Evolutionary conservation across 2,888 invertebrate genomes (phyloP).

Genomic region (Andrena marginata): DNA sequence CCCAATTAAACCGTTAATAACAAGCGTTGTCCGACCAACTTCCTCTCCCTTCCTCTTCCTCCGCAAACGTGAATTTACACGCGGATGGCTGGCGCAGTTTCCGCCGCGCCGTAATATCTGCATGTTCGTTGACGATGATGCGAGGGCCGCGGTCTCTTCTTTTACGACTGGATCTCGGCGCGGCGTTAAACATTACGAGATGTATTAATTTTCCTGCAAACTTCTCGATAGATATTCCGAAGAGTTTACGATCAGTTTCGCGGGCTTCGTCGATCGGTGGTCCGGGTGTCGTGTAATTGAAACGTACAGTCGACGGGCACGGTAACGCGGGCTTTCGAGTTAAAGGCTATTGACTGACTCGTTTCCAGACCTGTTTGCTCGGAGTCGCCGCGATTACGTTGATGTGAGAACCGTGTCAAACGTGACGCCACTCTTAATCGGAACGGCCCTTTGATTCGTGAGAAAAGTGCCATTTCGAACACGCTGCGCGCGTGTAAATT

Average conservation of each 20-base stretch:
- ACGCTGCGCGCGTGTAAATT: constrained; percentile 65
- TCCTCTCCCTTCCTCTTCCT: constrained; percentile 38
- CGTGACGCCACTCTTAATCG: constrained; percentile 66
- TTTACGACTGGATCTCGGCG: not conserved
- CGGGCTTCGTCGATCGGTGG: not conserved
- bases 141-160: not conserved
- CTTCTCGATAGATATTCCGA: not conserved
- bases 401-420: constrained; percentile 63
- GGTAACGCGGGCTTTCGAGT: not conserved
- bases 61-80: constrained; percentile 53
- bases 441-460: constrained; percentile 63
- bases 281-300: not conserved
- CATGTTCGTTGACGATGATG: constrained; percentile 22
- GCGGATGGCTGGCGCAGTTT: constrained; percentile 29
- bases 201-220: not conserved
- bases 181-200: not conserved
- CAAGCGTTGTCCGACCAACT: constrained; percentile 68
- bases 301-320: not conserved
- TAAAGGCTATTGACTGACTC: not conserved
- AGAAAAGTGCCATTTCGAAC: constrained; percentile 66
- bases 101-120: constrained; percentile 34
- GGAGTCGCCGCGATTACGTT: constrained; percentile 29
- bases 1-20: constrained; percentile 84
- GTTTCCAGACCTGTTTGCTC: constrained; percentile 16
- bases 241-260: too few species aligned